Percentiles rank a stretch among this genome's conserved stretches.
phyloP scores from a whole-genome alignment of 2,888 invertebrate genomes.

The Aspidiotus destructor region DNA sequence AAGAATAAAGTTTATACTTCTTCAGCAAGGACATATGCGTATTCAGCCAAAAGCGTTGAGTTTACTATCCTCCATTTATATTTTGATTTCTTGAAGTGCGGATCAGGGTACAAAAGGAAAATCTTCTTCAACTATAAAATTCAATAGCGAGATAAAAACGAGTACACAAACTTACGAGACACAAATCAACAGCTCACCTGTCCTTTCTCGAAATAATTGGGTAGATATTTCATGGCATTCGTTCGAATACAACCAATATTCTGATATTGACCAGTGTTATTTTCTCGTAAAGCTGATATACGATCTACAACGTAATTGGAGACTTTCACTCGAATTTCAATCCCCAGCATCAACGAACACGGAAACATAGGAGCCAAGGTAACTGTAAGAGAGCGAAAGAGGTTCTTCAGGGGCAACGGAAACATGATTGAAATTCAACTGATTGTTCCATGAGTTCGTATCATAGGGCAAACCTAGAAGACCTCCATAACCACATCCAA shows the following conservation, averaged over 20 bases:
- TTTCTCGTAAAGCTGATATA: slow-evolving; percentile 71
- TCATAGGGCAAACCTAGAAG: slow-evolving; percentile 53
- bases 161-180: background rate
- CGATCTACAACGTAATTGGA: slow-evolving; percentile 96
- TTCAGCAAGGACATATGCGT: slow-evolving; percentile 82
- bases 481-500: slow-evolving; percentile 98
- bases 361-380: slow-evolving; percentile 88
- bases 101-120: slow-evolving; percentile 98
- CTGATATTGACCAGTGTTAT: slow-evolving; percentile 65
- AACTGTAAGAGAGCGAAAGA: slow-evolving; percentile 46
- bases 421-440: background rate
- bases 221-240: slow-evolving; percentile 99
- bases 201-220: slow-evolving; percentile 90
- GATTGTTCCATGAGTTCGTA: background rate
- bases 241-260: slow-evolving; percentile 92
- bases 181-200: slow-evolving; percentile 54
- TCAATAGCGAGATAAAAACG: background rate
- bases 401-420: background rate
- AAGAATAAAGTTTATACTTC: slow-evolving; percentile 50
- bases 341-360: slow-evolving; percentile 74
- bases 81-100: slow-evolving; percentile 97
- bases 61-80: slow-evolving; percentile 99
- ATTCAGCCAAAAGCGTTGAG: slow-evolving; percentile 83
- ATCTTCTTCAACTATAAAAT: slow-evolving; percentile 71
- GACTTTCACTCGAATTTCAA: slow-evolving; percentile 97